Evolutionary conservation across 2,113 vertebrate species (phyloP).

Genomic region (Cyanoliseus patagonus): DNA sequence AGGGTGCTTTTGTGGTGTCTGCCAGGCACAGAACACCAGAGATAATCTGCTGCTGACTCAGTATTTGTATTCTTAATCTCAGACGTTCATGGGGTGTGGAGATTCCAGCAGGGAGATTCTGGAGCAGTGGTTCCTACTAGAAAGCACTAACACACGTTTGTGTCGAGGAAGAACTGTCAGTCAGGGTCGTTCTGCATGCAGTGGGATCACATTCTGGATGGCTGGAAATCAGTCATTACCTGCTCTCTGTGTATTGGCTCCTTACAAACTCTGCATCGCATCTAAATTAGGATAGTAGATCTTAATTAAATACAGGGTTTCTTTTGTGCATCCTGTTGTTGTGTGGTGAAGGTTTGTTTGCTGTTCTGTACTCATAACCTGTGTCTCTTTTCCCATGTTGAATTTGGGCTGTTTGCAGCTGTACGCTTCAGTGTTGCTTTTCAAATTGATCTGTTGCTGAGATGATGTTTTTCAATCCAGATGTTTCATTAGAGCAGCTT

Average conservation of each 20-base stretch:
- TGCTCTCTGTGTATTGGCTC: background rate
- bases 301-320: background rate
- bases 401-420: background rate
- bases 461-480: background rate
- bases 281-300: background rate
- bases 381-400: background rate
- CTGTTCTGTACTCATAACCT: background rate
- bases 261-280: background rate
- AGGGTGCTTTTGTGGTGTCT: background rate
- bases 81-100: background rate
- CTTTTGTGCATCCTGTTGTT: background rate
- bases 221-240: background rate
- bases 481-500: background rate
- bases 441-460: background rate
- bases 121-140: background rate
- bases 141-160: accelerated
- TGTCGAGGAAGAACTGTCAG: background rate
- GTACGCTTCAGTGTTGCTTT: background rate
- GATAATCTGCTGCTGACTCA: background rate
- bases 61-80: background rate
- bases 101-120: background rate
- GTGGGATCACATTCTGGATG: background rate
- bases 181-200: background rate
- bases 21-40: background rate
- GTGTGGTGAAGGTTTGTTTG: background rate